Evolutionary conservation across 1,140 invertebrate species (phyloP).

Genomic region (Drosophila nasuta): DNA sequence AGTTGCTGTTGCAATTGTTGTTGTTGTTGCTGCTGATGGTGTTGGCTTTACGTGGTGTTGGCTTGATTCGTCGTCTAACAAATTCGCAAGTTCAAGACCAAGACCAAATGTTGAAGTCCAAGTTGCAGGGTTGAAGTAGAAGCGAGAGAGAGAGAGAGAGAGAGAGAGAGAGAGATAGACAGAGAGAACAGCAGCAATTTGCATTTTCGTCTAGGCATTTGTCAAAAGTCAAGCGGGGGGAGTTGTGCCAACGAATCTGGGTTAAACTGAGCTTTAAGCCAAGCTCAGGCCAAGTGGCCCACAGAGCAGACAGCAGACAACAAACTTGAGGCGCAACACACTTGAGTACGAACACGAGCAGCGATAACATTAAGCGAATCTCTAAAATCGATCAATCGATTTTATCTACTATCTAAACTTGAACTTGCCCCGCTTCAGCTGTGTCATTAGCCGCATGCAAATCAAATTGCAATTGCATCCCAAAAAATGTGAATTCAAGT

Average conservation of each 20-base stretch:
- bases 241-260: slow-evolving; percentile 49
- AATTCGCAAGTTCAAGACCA: slow-evolving; percentile 82
- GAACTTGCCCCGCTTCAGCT: slow-evolving; percentile 13
- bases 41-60: slow-evolving; percentile 41
- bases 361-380: slow-evolving; percentile 23
- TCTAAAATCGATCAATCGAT: slow-evolving; percentile 14
- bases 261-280: slow-evolving; percentile 68
- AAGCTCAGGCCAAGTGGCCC: slow-evolving; percentile 10
- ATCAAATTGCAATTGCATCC: slow-evolving; percentile 29
- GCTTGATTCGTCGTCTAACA: slow-evolving; percentile 69
- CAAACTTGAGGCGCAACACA: background rate
- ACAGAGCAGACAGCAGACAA: slow-evolving; percentile 4
- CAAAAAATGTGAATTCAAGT: background rate
- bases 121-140: slow-evolving; percentile 47
- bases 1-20: slow-evolving; percentile 42
- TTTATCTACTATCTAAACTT: slow-evolving; percentile 1
- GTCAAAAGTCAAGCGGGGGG: slow-evolving; percentile 57
- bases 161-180: background rate
- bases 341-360: background rate
- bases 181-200: slow-evolving; percentile 52
- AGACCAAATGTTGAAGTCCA: slow-evolving; percentile 51
- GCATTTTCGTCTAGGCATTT: slow-evolving; percentile 73
- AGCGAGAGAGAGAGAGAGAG: slow-evolving; percentile 15
- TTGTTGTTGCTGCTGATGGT: slow-evolving; percentile 31
- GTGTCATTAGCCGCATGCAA: slow-evolving; percentile 29